Evolutionary conservation across 2,797 vertebrate species (phyloP).

Genomic region (Lateolabrax maculatus): DNA sequence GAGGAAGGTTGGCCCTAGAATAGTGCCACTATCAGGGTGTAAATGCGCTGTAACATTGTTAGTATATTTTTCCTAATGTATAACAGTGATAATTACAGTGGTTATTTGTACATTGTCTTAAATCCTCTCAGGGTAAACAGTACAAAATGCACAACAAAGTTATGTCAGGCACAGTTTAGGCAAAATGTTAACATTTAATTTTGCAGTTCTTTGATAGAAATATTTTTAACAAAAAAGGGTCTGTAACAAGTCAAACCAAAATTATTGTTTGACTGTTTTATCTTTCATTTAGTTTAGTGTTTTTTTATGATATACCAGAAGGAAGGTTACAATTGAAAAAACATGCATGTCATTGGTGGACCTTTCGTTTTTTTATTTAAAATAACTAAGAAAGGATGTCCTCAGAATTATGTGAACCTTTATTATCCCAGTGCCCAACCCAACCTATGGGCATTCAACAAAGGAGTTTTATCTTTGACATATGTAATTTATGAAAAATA

Average conservation of each 20-base stretch:
- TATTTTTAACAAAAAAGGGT: not conserved
- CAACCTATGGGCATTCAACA: conserved; percentile 70
- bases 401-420: conserved; percentile 37
- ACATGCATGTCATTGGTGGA: not conserved
- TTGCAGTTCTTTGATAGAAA: not conserved
- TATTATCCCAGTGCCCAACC: conserved; percentile 41
- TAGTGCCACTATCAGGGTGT: not conserved
- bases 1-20: not conserved
- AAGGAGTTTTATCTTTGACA: conserved; percentile 84
- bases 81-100: not conserved
- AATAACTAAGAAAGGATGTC: conserved; percentile 14
- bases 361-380: not conserved
- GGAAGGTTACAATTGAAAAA: not conserved
- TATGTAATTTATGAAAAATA: conserved; percentile 86
- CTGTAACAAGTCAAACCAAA: not conserved
- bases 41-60: not conserved
- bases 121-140: not conserved
- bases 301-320: not conserved
- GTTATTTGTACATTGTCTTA: not conserved
- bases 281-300: not conserved
- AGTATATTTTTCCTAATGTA: not conserved
- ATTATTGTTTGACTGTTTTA: not conserved
- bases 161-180: not conserved
- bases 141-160: not conserved
- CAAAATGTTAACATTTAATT: not conserved